These are phyloP conservation scores for Eugnorisma glareosa DNA, from an alignment of 2,888 invertebrate species.

Conservation along the genomic window DNA sequence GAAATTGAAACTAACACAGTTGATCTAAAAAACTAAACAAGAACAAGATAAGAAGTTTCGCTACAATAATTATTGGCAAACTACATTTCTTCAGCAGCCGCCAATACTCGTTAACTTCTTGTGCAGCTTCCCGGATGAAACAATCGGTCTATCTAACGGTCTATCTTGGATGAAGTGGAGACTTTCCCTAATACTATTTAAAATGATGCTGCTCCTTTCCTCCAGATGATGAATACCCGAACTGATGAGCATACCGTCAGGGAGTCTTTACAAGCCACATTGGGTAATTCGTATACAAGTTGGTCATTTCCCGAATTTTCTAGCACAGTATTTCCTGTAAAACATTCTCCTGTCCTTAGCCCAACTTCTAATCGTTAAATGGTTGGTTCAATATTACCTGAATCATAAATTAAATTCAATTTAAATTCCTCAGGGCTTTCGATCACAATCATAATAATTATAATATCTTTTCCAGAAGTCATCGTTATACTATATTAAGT, in stretches of 20 bases:
- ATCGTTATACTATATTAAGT: not conserved
- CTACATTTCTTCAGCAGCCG: slow-evolving; percentile 28
- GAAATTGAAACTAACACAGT: slow-evolving; percentile 30
- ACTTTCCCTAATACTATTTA: not conserved
- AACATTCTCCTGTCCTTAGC: not conserved
- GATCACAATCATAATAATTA: not conserved
- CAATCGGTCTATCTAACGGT: slow-evolving; percentile 42
- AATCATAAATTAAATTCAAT: not conserved
- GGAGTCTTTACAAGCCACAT: not conserved
- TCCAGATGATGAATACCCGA: not conserved
- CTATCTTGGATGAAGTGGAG: slow-evolving; percentile 13
- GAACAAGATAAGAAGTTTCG: slow-evolving; percentile 27
- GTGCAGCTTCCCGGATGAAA: slow-evolving; percentile 62
- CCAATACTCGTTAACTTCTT: slow-evolving; percentile 31
- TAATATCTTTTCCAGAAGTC: not conserved
- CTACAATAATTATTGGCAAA: slow-evolving; percentile 24
- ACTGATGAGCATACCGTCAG: not conserved
- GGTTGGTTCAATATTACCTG: not conserved
- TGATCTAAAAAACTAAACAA: slow-evolving; percentile 14
- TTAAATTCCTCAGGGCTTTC: not conserved
- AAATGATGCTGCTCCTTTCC: not conserved
- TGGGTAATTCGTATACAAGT: not conserved
- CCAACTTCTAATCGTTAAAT: not conserved
- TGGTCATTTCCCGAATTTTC: not conserved
- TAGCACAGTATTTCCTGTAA: not conserved